Evolutionary conservation across 1,140 invertebrate genomes (phyloP).

Genomic region (Agrilus planipennis): DNA sequence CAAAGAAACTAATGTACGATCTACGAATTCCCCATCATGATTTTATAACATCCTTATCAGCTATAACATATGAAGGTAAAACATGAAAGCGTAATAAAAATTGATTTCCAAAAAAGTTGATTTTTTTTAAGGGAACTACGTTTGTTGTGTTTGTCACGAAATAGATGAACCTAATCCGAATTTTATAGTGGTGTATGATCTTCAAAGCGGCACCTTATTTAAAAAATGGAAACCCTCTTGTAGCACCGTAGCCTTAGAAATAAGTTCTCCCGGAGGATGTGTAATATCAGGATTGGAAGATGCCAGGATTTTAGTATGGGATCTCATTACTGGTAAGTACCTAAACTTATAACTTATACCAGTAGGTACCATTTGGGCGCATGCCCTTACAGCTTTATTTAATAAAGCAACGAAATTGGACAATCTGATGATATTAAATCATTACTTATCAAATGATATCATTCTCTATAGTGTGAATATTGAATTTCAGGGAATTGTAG

Average conservation of each 20-base stretch:
- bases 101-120: conserved; percentile 4
- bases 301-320: conserved; percentile 72
- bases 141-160: conserved; percentile 59
- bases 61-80: conserved; percentile 71
- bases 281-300: conserved; percentile 75
- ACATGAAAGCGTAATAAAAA: neutral
- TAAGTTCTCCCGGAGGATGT: conserved; percentile 65
- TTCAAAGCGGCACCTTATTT: conserved; percentile 83
- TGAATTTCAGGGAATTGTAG: conserved; percentile 60
- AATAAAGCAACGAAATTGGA: too few relatives aligned
- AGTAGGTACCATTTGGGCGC: too few relatives aligned
- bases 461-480: too few relatives aligned
- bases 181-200: conserved; percentile 82
- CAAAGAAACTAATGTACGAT: conserved; percentile 74
- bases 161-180: conserved; percentile 71
- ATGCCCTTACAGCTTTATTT: too few relatives aligned
- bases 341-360: too few relatives aligned
- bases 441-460: too few relatives aligned
- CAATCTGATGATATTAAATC: too few relatives aligned
- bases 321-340: conserved; percentile 67
- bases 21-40: conserved; percentile 79
- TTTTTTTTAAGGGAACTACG: conserved; percentile 43
- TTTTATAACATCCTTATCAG: conserved; percentile 69
- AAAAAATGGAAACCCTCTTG: conserved; percentile 80
- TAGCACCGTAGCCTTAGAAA: conserved; percentile 66